Conservation (phyloP, 2,797 vertebrate genomes). For the Choloepus didactylus region DNA sequence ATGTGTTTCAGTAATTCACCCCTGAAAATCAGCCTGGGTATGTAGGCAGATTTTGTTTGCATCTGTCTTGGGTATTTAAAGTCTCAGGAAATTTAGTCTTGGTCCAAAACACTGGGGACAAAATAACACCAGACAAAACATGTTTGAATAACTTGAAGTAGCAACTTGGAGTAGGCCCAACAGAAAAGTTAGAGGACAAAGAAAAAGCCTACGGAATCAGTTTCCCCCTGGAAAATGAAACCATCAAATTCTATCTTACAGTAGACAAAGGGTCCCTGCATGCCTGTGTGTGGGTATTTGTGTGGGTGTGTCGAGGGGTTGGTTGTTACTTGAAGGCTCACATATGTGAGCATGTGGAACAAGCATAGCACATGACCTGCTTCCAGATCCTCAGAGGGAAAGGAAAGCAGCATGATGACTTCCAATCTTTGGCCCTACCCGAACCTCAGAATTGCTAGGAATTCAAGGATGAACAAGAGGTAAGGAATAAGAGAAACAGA, state of each 20-base stretch:
- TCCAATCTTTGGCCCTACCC: background rate
- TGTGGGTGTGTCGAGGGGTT: background rate
- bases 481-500: slow-evolving; percentile 26
- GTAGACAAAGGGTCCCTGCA: background rate
- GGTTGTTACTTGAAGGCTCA: background rate
- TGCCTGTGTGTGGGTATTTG: rapidly evolving
- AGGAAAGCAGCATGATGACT: background rate
- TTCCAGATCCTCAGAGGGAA: background rate
- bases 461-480: background rate
- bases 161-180: background rate
- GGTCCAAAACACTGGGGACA: slow-evolving; percentile 46
- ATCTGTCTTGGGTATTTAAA: slow-evolving; percentile 51
- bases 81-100: slow-evolving; percentile 64
- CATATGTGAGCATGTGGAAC: background rate
- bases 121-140: background rate
- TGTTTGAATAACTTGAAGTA: slow-evolving; percentile 35
- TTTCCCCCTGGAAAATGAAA: background rate
- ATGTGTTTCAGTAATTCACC: background rate
- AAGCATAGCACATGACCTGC: background rate
- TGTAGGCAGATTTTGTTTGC: slow-evolving; percentile 39
- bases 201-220: background rate
- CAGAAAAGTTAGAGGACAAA: background rate
- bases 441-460: background rate
- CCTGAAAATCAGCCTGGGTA: background rate
- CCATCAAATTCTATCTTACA: background rate